A percentile compares a stretch with the other conserved stretches of the same genome.
Evolutionary conservation across 2,113 vertebrate genomes (phyloP).

Genomic region (Laticauda laticaudata): DNA sequence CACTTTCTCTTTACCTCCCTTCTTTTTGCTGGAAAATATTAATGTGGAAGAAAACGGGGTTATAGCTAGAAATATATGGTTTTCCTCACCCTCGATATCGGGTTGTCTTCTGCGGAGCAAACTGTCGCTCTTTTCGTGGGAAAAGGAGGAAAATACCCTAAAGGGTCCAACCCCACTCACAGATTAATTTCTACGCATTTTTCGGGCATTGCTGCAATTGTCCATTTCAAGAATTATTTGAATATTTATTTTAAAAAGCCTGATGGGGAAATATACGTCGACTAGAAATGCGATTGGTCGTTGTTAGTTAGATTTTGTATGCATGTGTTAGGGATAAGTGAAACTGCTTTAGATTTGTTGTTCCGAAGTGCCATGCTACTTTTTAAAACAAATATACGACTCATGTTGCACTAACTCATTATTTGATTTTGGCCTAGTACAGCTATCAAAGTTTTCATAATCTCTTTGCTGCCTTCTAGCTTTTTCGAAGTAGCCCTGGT

Average conservation of each 20-base stretch:
- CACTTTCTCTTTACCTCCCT: background rate
- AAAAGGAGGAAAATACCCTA: background rate
- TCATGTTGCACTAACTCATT: background rate
- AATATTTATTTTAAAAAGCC: background rate
- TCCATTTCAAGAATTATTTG: background rate
- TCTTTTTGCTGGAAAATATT: too few species aligned
- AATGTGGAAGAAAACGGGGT: background rate
- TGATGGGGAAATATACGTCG: background rate
- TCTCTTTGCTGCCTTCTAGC: background rate
- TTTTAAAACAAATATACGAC: background rate
- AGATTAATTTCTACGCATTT: background rate
- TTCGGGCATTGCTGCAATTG: background rate
- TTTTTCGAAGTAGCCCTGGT: background rate
- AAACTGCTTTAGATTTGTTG: background rate
- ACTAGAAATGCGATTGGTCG: background rate
- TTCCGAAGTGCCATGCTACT: background rate
- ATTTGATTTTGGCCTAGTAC: background rate
- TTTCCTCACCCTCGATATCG: background rate
- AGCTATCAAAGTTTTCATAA: background rate
- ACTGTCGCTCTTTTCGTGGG: background rate
- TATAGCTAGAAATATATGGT: background rate
- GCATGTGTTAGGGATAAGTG: background rate
- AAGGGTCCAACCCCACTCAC: background rate
- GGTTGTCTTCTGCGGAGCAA: background rate
- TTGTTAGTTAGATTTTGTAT: background rate